Evolutionary conservation across 1,140 invertebrate genomes (phyloP).

Genomic region (Trialeurodes vaporariorum): DNA sequence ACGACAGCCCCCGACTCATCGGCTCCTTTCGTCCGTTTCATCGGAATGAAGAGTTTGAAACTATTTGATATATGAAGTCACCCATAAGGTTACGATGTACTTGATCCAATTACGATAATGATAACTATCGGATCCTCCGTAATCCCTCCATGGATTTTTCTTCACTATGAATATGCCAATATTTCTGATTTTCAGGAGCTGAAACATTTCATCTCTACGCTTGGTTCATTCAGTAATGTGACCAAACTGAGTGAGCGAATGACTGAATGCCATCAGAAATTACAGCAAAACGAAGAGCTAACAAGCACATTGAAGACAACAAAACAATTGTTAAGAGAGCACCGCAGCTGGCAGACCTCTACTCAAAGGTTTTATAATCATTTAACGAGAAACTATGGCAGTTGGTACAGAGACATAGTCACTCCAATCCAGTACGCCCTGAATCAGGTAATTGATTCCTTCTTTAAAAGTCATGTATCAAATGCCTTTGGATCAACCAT

Average conservation of each 20-base stretch:
- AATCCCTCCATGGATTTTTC: too few species aligned
- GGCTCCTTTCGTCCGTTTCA: too few species aligned
- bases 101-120: too few species aligned
- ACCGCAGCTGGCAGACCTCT: slow-evolving; percentile 43
- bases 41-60: too few species aligned
- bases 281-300: slow-evolving; percentile 18
- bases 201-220: background rate
- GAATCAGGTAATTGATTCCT: slow-evolving; percentile 47
- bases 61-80: too few species aligned
- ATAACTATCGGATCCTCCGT: too few species aligned
- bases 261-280: slow-evolving; percentile 10
- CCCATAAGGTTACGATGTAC: too few species aligned
- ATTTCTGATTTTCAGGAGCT: too few species aligned
- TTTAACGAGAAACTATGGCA: slow-evolving; percentile 40
- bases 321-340: slow-evolving; percentile 34
- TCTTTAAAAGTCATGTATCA: too few species aligned
- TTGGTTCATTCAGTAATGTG: slow-evolving; percentile 8
- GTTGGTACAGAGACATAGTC: slow-evolving; percentile 53
- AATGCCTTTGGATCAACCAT: too few species aligned
- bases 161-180: too few species aligned
- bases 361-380: slow-evolving; percentile 42
- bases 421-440: slow-evolving; percentile 45
- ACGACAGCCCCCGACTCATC: too few species aligned
- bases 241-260: background rate
- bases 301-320: background rate